phyloP scores from a whole-genome alignment of 1,140 invertebrate species.

The Apis florea region DNA sequence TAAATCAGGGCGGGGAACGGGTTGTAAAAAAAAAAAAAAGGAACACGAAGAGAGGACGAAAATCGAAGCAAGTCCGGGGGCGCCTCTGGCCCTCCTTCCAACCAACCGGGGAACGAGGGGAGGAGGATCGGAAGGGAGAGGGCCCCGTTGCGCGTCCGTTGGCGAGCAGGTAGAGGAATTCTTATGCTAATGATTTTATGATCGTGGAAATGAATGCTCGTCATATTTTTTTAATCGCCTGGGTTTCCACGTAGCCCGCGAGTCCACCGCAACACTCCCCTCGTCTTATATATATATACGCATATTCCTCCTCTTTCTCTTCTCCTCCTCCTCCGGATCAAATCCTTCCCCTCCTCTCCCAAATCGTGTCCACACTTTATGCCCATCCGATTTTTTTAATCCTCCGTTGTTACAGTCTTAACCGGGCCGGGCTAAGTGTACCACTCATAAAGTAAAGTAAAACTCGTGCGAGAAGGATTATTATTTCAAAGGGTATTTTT shows the following conservation, averaged over 20 bases:
- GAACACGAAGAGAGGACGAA: constrained; percentile 52
- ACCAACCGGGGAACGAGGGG: background rate
- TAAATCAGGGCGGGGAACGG: constrained; percentile 78
- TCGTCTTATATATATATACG: too few relatives aligned
- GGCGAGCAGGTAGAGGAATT: constrained; percentile 79
- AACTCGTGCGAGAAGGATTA: constrained; percentile 45
- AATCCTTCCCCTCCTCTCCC: constrained; percentile 35
- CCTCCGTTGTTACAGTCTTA: constrained; percentile 63
- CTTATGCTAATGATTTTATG: constrained; percentile 82
- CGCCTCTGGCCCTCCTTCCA: constrained; percentile 35
- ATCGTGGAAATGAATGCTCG: constrained; percentile 80
- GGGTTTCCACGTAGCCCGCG: constrained; percentile 72
- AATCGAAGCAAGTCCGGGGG: constrained; percentile 56
- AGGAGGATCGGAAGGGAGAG: background rate
- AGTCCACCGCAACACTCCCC: too few relatives aligned
- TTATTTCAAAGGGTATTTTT: constrained; percentile 35
- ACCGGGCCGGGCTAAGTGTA: constrained; percentile 12
- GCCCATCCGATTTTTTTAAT: constrained; percentile 56
- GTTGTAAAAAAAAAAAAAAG: constrained; percentile 65
- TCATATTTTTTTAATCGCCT: constrained; percentile 81
- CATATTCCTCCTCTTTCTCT: background rate
- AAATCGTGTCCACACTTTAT: constrained; percentile 59
- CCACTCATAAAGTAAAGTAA: constrained; percentile 63
- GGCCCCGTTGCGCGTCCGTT: background rate
- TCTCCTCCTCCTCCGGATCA: background rate